Evolutionary conservation across 2,888 invertebrate species (phyloP), one percentile per base, ranked within the genome.

Genomic region (Saturnia pavonia): DNA sequence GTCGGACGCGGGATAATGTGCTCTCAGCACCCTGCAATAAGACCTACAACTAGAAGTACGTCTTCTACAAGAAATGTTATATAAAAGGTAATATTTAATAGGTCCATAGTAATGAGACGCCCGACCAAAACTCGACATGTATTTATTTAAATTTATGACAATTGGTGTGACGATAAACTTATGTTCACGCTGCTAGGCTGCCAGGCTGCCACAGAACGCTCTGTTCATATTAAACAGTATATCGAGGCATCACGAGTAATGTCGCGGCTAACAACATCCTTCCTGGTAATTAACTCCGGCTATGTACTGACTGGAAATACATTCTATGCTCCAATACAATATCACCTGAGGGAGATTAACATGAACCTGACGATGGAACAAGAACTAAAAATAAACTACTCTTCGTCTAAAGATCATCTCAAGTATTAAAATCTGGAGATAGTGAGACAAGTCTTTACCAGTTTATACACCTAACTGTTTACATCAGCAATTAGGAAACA

Each of bases 121-220:
- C 80, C 78, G 85, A 83, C 85, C 84, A 78, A 81, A 78, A 79
- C 82, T 81, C 81, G 74, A 75, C 78, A 88, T 88, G 85, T 83
- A 88, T 88, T 88, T 89, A 91, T 91, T 91, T 80, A 88, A 86
- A 91, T 91, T 84, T 71, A 73, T 73, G 69, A 71, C 71, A 72
- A 72, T 88, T 83, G 84, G 77, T 83, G 79, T 81, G 73, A 74
- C 81, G 80, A 84, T 85, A 87, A 85, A 82, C 81, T 77, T 77
- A 78, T 78, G 85, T 85, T 82, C 83, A 84, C 85, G 65, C 65
- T 40, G 65, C 9, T 40, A n/a, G n/a, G n/a, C n/a, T n/a, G n/a
- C n/a, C 83, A 84, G 85, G 65, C 65, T 40, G 65, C 9, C n/a
- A 40, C 27, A 40, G 19, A 65, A 40, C 65, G 65, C 40, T 19